Percentiles rank a stretch among this genome's conserved stretches.
These are phyloP conservation scores for Pristiophorus japonicus DNA, from an alignment of 2,113 vertebrate genomes.

Conservation along the genomic window DNA sequence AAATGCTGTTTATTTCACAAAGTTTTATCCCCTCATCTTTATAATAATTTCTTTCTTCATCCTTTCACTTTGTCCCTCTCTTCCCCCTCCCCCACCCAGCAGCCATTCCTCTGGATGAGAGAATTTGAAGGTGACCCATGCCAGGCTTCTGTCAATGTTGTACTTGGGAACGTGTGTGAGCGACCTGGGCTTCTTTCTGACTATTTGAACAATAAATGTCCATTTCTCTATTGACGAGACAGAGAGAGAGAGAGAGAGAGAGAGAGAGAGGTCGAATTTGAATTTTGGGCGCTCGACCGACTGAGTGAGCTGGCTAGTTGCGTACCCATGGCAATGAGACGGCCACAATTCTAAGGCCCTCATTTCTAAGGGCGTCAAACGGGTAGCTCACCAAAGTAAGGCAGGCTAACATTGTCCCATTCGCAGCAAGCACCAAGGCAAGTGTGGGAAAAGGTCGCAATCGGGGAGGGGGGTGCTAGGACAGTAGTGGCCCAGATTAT, in stretches of 20 bases:
- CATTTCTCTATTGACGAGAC: neutral
- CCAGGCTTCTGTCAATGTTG: neutral
- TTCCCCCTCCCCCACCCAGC: neutral
- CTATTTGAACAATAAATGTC: neutral
- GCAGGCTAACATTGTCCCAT: neutral
- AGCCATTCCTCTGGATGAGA: neutral
- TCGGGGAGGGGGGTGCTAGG: neutral
- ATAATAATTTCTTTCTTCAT: neutral
- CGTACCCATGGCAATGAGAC: neutral
- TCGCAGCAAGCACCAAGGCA: neutral
- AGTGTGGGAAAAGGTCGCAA: neutral
- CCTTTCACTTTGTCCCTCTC: neutral
- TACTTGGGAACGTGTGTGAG: neutral
- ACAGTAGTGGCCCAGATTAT: neutral
- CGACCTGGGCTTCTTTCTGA: neutral
- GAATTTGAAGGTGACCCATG: neutral
- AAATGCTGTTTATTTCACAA: neutral
- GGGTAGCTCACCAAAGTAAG: neutral
- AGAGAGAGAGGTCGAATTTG: conserved; percentile 3
- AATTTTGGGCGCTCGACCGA: neutral
- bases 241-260: neutral
- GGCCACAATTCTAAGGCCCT: neutral
- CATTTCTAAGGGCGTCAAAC: neutral
- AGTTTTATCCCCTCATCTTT: neutral
- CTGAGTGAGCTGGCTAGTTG: neutral